Base-by-base conservation (phyloP, 2,888 invertebrate species). In the Pyrgus malvae region DNA sequence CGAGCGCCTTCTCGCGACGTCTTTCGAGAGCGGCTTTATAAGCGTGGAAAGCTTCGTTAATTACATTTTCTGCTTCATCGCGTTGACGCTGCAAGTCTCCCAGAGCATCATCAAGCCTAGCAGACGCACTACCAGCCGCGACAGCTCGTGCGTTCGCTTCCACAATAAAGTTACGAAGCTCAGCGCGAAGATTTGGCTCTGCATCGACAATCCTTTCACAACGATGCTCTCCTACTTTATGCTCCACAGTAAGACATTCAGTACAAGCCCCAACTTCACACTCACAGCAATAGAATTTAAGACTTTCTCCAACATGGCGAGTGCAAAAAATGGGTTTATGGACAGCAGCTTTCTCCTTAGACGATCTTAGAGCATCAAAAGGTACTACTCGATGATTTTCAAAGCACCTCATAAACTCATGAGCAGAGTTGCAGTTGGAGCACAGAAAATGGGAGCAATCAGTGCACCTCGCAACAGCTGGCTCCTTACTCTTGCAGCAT, bases 341-440 rank as follows among this genome's bases (percentile, higher is more conserved):
- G 64, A 98, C 94, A 48, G 96, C 95, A 62, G 96, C 91, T 69
- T 95, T 94, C 74, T 95, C 94, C 68, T 94, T 94, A 62, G 95
- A 94, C 68, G 93, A 92, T 69, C 94, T 93, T 76, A 97, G 91
- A 66, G 97, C 97, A 70, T 97, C 97, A 74, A 98, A 94, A 37
- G 95, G 94, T 48, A 97, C 94, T 31, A 98, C 98, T 80, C 95
- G 93, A 80, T 99, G 98, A 71, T 96, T 97, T 83, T 98, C 98
- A 79, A 99, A 99, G 89, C 98, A 98, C 65, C 97, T 93, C 98
- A 98, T 98, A 76, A 96, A 98, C 81, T 97, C 96, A 83, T 99
- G 98, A 56, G 98, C 98, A 33, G 97, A 96, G 72, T 97, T 97
- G 90, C 98, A 99, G 77, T 97, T 96, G 60, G 95, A 94, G 86